Conservation (phyloP, 2,797 vertebrate genomes). For the Delichon dasypus region DNA sequence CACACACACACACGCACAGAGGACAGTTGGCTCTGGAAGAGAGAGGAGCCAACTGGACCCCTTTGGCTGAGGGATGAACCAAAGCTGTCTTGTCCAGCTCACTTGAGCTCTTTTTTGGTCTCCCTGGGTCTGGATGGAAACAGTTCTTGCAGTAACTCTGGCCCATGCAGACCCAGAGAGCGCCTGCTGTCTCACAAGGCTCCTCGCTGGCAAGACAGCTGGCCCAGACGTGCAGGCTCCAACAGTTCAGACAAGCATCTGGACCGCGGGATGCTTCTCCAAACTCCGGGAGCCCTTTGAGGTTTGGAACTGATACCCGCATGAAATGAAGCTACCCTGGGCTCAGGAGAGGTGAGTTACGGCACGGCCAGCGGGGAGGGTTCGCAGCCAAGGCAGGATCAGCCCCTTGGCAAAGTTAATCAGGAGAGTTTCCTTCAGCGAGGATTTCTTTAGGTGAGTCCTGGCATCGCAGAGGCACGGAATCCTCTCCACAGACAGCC, state of each 20-base stretch:
- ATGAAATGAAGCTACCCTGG: conserved; percentile 26
- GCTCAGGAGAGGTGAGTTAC: conserved; percentile 49
- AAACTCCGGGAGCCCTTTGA: conserved; percentile 45
- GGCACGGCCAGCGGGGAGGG: neutral
- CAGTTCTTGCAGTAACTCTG: conserved; percentile 22
- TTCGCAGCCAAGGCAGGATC: neutral
- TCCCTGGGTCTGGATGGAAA: conserved; percentile 53
- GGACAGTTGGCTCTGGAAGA: conserved; percentile 59
- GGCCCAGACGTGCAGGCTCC: conserved; percentile 11
- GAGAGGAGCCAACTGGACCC: conserved; percentile 45
- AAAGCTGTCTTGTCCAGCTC: conserved; percentile 23
- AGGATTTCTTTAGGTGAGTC: neutral
- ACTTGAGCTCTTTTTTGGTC: neutral
- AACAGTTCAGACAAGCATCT: conserved; percentile 58
- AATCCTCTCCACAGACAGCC: neutral
- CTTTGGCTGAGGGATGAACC: conserved; percentile 54
- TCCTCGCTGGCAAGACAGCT: conserved; percentile 2
- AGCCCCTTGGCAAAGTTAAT: conserved; percentile 7
- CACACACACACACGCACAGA: neutral
- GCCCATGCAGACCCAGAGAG: conserved; percentile 42
- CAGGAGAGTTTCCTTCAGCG: neutral
- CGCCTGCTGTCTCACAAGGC: neutral
- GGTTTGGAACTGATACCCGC: conserved; percentile 49
- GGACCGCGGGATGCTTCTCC: conserved; percentile 22
- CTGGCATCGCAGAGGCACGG: neutral